Evolutionary conservation across 1,140 invertebrate genomes (phyloP), one percentile per base, ranked within the genome.

Genomic region (Marisa cornuarietis): DNA sequence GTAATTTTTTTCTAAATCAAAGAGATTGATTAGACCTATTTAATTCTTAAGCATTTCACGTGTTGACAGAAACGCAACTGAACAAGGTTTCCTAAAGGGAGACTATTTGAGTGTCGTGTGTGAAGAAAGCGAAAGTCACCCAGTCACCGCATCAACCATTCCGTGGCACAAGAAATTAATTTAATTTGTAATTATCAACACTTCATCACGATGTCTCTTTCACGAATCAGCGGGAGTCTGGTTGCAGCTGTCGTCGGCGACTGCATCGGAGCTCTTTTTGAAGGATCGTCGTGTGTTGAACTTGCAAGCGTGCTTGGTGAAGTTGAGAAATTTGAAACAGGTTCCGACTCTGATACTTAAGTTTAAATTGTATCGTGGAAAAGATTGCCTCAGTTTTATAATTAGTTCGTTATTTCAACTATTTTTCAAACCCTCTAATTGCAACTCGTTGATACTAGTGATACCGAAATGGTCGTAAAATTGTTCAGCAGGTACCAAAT

Each of bases 221-320:
- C 71, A 54, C 13, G 71, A 73, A n/a, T 73, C 0, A 31, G 51
- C 78, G 95, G 95, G 13, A 93, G 93, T 79, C 87, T 96, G 75
- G 88, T 95, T 8, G 95, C 95, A 18, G 93, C 92, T 63, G 90
- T 95, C 65, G 85, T 94, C 13, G 95, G 95, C 4, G 95, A 96
- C 90, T 95, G 95, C 87, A 89, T 95, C 22, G 95, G 95, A 73
- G 91, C 92, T 65, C 93, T 93, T 49, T 95, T 94, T 90, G 95
- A 96, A 74, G 91, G 92, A 20, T 71, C 54, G 31, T 65, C 9
- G 61, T 6, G 51, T 49, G 63, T 80, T 31, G 63, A 42, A 16
- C 52, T 81, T 10, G 63, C 66, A 1, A 78, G 78, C 61, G 75
- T 88, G 11, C 9, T 85, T 2, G 58, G 42, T 18, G 58, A 49